These are phyloP conservation scores for Chionis minor DNA, from an alignment of 2,113 vertebrate genomes.

Conservation along the genomic window DNA sequence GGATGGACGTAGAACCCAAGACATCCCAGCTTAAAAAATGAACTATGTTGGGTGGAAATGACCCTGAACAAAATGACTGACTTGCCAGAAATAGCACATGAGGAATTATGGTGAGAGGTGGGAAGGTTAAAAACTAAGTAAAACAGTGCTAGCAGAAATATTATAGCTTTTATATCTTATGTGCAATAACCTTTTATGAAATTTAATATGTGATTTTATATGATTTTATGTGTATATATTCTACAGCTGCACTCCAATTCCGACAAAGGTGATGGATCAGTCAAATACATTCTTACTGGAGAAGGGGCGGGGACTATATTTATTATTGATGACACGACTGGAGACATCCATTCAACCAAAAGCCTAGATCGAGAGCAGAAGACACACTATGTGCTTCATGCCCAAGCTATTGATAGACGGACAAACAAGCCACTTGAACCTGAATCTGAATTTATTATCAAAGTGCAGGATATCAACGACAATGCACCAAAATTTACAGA, in stretches of 20 bases:
- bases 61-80: neutral
- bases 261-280: slow-evolving; percentile 96
- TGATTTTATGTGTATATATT: slow-evolving; percentile 51
- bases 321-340: slow-evolving; percentile 93
- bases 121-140: neutral
- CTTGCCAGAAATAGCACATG: neutral
- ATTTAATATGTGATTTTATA: neutral
- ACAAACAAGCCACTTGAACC: slow-evolving; percentile 94
- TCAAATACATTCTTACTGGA: slow-evolving; percentile 95
- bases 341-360: slow-evolving; percentile 95
- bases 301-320: slow-evolving; percentile 97
- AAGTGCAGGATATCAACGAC: slow-evolving; percentile 98
- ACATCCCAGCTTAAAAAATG: neutral
- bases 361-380: slow-evolving; percentile 96
- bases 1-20: rapidly evolving
- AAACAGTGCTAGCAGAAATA: neutral
- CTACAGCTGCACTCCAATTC: slow-evolving; percentile 97
- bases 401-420: slow-evolving; percentile 91
- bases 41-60: neutral
- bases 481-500: slow-evolving; percentile 96
- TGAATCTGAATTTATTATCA: slow-evolving; percentile 98
- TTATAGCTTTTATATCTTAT: neutral
- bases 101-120: neutral
- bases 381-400: slow-evolving; percentile 94
- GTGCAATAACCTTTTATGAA: neutral